phyloP scores from a whole-genome alignment of 2,888 invertebrate genomes.

The Hoplodrina blanda region DNA sequence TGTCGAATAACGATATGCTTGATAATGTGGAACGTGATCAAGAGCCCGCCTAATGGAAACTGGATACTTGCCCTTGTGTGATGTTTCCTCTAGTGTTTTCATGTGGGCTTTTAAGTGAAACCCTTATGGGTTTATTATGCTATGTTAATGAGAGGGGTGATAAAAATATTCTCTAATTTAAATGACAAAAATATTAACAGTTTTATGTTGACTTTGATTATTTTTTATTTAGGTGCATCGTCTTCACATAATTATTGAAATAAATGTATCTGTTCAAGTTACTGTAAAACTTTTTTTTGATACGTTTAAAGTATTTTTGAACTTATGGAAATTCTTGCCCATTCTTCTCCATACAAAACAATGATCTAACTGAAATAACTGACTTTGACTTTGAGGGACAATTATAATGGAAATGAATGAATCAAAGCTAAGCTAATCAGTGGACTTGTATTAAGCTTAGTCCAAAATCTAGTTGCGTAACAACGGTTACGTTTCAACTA shows the following conservation, averaged over 20 bases:
- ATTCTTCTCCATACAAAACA: no score
- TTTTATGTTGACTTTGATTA: conserved; percentile 3
- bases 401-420: background rate
- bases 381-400: no score
- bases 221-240: no score
- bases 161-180: conserved; percentile 8
- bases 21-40: conserved; percentile 69
- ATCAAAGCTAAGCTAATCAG: conserved; percentile 27
- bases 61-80: conserved; percentile 71
- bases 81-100: conserved; percentile 68
- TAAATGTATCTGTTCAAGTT: no score
- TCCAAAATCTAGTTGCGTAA: conserved; percentile 61
- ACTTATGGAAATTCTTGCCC: no score
- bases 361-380: no score
- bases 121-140: conserved; percentile 39
- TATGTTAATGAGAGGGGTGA: conserved; percentile 19
- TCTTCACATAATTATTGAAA: no score
- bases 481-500: conserved; percentile 57
- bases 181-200: conserved; percentile 15
- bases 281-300: no score
- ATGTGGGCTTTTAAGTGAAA: conserved; percentile 62
- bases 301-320: no score
- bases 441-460: conserved; percentile 13
- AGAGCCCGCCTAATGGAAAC: conserved; percentile 67
- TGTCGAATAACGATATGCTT: conserved; percentile 40